A percentile compares a stretch with the other conserved stretches of the same genome.
Conservation (phyloP, 2,113 vertebrate species). For the Hippocampus comes region DNA sequence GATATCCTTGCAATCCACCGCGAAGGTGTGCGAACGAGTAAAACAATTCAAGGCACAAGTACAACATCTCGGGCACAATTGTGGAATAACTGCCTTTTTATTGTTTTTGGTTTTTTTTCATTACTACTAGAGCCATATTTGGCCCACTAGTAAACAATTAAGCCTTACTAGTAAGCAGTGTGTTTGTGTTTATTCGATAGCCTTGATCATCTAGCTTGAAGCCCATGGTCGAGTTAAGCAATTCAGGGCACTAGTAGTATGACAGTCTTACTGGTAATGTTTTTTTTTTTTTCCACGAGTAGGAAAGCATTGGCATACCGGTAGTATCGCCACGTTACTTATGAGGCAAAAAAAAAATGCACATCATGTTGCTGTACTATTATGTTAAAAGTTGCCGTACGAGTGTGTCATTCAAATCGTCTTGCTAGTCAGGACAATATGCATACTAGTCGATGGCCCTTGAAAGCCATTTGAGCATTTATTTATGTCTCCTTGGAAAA, state of each 20-base stretch:
- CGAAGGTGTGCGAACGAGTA: neutral
- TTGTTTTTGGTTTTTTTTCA: neutral
- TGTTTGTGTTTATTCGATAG: no score
- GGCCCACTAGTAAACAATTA: neutral
- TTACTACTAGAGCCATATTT: neutral
- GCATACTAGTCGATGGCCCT: neutral
- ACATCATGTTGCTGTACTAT: neutral
- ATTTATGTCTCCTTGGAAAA: neutral
- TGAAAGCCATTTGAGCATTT: neutral
- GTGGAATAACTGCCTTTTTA: neutral
- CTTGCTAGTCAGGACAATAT: neutral
- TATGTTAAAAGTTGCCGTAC: neutral
- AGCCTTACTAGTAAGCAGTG: no score
- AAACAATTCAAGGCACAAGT: neutral
- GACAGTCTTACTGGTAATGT: no score
- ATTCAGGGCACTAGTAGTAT: no score
- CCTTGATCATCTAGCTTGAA: no score
- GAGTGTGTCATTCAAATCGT: neutral
- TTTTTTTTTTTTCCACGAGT: no score
- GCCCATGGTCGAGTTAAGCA: no score
- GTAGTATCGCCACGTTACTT: no score
- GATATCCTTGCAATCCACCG: no score
- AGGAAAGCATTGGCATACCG: neutral
- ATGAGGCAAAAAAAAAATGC: neutral
- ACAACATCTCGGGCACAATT: neutral